Evolutionary conservation across 2,113 vertebrate species (phyloP).

Genomic region (Copsychus sechellarum): DNA sequence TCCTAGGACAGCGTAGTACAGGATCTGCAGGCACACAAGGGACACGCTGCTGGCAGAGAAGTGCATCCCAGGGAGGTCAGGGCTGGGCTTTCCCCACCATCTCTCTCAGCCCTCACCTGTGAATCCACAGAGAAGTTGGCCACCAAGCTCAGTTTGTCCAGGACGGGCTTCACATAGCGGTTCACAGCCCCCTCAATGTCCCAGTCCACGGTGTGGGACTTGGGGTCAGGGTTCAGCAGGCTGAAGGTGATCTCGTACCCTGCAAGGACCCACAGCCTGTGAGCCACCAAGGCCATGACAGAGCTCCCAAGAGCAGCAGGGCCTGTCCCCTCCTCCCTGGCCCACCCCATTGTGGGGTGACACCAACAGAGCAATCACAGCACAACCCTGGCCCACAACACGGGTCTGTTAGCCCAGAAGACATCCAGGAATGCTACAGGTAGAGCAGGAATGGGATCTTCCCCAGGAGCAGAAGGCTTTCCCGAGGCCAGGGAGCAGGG

Average conservation of each 20-base stretch:
- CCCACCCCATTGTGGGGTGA: rapidly evolving
- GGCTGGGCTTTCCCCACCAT: neutral
- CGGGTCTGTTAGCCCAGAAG: neutral
- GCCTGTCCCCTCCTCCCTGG: neutral
- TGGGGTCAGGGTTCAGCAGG: constrained; percentile 92
- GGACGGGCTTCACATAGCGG: constrained; percentile 85
- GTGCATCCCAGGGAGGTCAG: rapidly evolving
- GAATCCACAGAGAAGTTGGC: constrained; percentile 96
- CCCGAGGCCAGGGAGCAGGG: neutral
- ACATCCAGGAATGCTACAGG: neutral
- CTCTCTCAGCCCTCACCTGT: constrained; percentile 77
- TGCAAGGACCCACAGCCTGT: constrained; percentile 11
- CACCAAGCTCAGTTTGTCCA: constrained; percentile 82
- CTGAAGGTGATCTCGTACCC: constrained; percentile 97
- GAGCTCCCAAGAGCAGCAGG: neutral
- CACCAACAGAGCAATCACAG: neutral
- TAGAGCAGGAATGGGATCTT: rapidly evolving
- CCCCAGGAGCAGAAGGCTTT: neutral
- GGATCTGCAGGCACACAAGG: constrained; percentile 73
- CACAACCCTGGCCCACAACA: neutral
- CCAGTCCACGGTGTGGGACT: constrained; percentile 87
- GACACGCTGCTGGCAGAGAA: neutral
- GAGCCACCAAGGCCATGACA: rapidly evolving
- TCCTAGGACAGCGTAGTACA: constrained; percentile 89
- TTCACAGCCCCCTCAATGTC: constrained; percentile 86